Percentiles rank a stretch among this genome's conserved stretches.
Evolutionary conservation across 2,113 vertebrate genomes (phyloP).

Genomic region (Falcunculus frontatus): DNA sequence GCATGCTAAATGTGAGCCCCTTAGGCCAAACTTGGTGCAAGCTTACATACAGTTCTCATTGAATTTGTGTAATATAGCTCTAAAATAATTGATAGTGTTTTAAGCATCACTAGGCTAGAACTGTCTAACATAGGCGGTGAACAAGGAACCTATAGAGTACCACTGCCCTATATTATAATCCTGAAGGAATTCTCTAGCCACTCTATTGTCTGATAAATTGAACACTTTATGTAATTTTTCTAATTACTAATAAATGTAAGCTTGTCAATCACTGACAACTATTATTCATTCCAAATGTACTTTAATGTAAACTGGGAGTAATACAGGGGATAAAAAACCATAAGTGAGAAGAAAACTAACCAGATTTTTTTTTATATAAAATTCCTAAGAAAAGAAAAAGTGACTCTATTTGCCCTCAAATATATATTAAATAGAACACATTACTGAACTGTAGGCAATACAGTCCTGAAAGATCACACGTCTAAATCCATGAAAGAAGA

Average conservation of each 20-base stretch:
- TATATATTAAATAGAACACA: not conserved
- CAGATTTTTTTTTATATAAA: not conserved
- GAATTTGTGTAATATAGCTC: not conserved
- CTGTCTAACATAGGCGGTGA: not conserved
- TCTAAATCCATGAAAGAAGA: not conserved
- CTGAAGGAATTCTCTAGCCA: not conserved
- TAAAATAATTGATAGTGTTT: not conserved
- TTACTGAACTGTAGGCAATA: not conserved
- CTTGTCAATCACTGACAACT: not conserved
- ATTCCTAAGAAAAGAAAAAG: not conserved
- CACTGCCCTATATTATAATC: not conserved
- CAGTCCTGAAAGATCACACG: not conserved
- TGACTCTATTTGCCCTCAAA: not conserved
- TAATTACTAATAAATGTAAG: not conserved
- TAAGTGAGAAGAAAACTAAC: not conserved
- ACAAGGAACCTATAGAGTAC: not conserved
- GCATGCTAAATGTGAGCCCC: not conserved
- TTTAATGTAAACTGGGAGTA: not conserved
- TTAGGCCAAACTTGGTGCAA: not conserved
- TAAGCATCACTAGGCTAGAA: not conserved
- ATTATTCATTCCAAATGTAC: not conserved
- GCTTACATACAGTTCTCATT: not conserved
- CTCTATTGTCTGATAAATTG: not conserved
- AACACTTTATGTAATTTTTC: not conserved
- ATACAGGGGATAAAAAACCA: not conserved